Base-by-base conservation (phyloP, 2,113 vertebrate genomes). In the Misgurnus mizolepis region DNA sequence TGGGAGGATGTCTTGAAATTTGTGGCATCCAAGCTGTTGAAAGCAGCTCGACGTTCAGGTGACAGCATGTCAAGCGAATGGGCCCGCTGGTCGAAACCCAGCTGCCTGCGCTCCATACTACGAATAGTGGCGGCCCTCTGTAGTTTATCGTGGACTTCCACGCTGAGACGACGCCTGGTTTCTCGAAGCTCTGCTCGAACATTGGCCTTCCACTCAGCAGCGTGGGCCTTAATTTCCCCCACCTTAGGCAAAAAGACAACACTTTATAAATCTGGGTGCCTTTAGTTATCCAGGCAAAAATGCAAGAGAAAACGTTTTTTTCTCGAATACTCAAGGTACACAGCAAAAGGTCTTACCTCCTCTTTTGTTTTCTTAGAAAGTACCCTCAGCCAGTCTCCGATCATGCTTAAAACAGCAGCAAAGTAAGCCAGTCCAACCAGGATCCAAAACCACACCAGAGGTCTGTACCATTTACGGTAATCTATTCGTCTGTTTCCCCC, bases 291-390 rank as follows among this genome's bases (percentile, higher is more conserved):
- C 56, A 43, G 60, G 40, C 55, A 47, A 27, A 12, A 22, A 41
- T 11, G 0, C 1, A 11, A n/a, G 0, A 41, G 6, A 34, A 34
- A 34, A 34, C 27, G 1, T 34, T 34, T 34, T 34, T 34, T 34
- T 7, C n/a, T 50, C 47, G 45, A 47, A 47, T 47, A 7, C 1
- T 56, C 41, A 56, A 34, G 27, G 27, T 34, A 34, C 27, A 34
- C 27, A 34, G 27, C 27, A 34, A 34, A 67, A n/a, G 7, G 67
- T 40, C 93, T 89, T 86, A 98, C 97, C 96, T 98, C 97, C 90
- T 98, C 96, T 88, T 98, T 98, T 2, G 97, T 98, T 91, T 98
- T 98, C 90, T 96, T 98, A 39, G 97, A 98, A 76, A 98, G 93
- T 64, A 98, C 97, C 84, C 96, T 94, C 67, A 98, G 90, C 96